Base-by-base conservation (phyloP, 2,888 invertebrate species). In the Drosophila colorata region DNA sequence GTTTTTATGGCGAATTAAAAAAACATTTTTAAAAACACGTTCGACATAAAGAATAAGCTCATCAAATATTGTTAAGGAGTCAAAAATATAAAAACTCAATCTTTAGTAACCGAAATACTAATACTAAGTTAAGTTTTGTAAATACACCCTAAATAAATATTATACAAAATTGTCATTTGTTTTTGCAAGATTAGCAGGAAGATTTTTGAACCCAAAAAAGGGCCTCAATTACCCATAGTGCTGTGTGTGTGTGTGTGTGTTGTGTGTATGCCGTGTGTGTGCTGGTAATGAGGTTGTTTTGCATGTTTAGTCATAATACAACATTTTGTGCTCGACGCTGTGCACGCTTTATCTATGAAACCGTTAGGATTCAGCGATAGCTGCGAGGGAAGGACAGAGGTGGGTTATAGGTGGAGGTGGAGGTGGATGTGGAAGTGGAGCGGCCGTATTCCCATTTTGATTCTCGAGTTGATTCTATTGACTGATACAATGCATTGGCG, bases 261-360 rank as follows among this genome's bases (percentile, higher is more conserved):
- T 60, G 59, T 51, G 47, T 23, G 37, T 11, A 11, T 31, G 7
- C 25, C 5, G 48, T 55, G 28, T 49, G 59, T 51, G 47, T 23
- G 37, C 55, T 72, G 56, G 72, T 84, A 84, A 83, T 84, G 87
- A 84, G 87, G 76, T 84, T 87, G 87, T 84, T 84, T 87, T 80
- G 81, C 87, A 78, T 83, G 82, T 80, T 80, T 63, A 75, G 69
- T 64, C 69, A 78, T 84, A 84, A 81, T 72, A 76, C 87, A 59
- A 67, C 41, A 60, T 61, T 74, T 37, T 63, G 51, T 40, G 52
- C 57, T 48, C 33, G 49, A 49, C 59, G 23, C 57, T 67, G 60
- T 55, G 38, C 63, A 56, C 38, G 69, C 58, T 73, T 84, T 80
- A 80, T 80, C 78, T 80, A 69, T 67, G 46, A 67, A 73, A 71